phyloP scores from a whole-genome alignment of 2,113 vertebrate species.

The Malurus elegans region DNA sequence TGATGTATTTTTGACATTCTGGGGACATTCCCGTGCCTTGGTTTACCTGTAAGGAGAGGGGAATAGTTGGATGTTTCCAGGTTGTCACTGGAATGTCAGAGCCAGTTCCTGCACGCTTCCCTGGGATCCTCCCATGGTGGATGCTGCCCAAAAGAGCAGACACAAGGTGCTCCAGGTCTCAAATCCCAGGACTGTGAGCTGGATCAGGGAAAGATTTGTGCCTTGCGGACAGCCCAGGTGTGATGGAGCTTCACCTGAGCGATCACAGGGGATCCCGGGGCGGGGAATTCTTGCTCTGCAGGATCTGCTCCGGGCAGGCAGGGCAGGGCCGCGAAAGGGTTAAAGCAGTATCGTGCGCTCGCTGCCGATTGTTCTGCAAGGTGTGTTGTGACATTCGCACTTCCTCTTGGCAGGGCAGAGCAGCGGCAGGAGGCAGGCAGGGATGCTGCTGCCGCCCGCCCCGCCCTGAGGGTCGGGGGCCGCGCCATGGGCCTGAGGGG shows the following conservation, averaged over 20 bases:
- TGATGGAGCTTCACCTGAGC: fast-evolving
- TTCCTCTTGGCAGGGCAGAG: constrained; percentile 66
- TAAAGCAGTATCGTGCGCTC: constrained; percentile 35
- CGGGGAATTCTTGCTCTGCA: fast-evolving
- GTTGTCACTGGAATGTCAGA: neutral
- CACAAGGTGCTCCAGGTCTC: fast-evolving
- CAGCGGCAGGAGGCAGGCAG: neutral
- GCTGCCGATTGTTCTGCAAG: constrained; percentile 55
- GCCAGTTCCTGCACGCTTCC: fast-evolving
- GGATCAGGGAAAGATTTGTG: neutral
- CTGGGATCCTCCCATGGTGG: neutral
- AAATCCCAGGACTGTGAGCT: fast-evolving
- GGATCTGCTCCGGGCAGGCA: neutral
- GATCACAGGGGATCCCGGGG: fast-evolving
- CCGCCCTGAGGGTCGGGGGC: neutral
- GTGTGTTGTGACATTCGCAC: constrained; percentile 59
- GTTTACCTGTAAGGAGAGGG: neutral
- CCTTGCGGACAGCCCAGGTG: neutral
- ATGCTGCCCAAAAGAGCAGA: neutral
- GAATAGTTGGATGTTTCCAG: neutral
- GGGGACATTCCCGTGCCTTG: neutral
- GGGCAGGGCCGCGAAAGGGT: constrained; percentile 31
- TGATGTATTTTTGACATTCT: neutral
- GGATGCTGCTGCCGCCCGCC: neutral
- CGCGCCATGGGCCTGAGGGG: neutral